Base-by-base conservation (phyloP, 2,113 vertebrate genomes). In the Pica pica region DNA sequence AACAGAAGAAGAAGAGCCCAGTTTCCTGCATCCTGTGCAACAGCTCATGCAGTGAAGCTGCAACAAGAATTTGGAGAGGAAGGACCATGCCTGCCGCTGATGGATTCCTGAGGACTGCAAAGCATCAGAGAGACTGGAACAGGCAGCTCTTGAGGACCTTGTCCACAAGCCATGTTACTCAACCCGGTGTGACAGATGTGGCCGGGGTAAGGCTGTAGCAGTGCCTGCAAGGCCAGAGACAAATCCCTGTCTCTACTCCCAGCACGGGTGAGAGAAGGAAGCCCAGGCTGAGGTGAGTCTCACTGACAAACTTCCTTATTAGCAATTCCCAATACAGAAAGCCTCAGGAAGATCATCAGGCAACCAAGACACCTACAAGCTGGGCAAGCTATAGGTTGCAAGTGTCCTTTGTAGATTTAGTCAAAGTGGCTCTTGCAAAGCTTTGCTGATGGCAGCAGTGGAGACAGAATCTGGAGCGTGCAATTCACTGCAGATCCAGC, bases 61-160 rank as follows among this genome's bases (percentile, higher is more conserved):
- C 80, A 75, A 26, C 6, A 27, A 49, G n/a, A 35, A 17, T 37
- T n/a, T 1, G 1, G 57, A 49, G 15, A 6, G 26, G 33, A 52
- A 74, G 21, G 28, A 19, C 0, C 0, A 17, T 2, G 7, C 18
- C 33, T 2, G 0, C 55, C 69, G 33, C 10, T 69, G 75, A 39
- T 16, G 52, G 56, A 47, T 23, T 89, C 42, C n/a, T 35, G 3
- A 4, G 37, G 42, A 28, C 46, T 91, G 47, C 57, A 89, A 49
- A 46, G 33, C 20, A 27, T 30, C 0, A 0, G 12, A 21, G 50
- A 81, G 44, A 7, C 37, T 69, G 39, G 55, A 42, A 16, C 28
- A 37, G 42, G 57, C n/a, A 59, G 47, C 42, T 71, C 42, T 31
- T 0, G 0, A 78, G 41, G 50, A 22, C 27, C 37, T 37, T 61